Evolutionary conservation across 2,113 vertebrate species (phyloP), one percentile per base, ranked within the genome.

Genomic region (Gobio gobio): DNA sequence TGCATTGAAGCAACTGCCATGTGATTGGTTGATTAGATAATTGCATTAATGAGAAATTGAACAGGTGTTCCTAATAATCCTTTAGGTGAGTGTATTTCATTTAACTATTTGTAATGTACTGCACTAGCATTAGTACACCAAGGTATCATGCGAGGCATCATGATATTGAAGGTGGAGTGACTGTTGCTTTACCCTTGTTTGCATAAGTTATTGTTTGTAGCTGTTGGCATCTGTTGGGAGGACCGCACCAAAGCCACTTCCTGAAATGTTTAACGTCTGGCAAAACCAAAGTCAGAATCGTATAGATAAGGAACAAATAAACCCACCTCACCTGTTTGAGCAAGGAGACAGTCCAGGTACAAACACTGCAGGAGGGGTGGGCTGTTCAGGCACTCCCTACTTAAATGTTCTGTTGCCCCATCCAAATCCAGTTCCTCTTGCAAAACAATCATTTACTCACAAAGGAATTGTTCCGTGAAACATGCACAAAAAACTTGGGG

Each of bases 261-360:
- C 88, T 86, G 76, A 84, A 89, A 90, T 70, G 45, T 77, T 85
- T 84, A 85, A 90, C 58, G 83, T 86, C 87, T 80, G 78, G 56
- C 63, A 72, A 83, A 82, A 72, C 80, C 64, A 77, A 84, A 64
- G 47, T 59, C 43, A 76, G 59, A 64, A 83, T 73, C 29, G 47
- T 29, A n/a, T n/a, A 87, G 88, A 90, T 88, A 88, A 86, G 82
- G 10, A 87, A 51, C 68, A 85, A 61, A 83, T 81, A 86, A 54
- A 68, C 36, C 16, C 78, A 64, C 40, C 56, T 43, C 16, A 75
- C 59, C 84, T 85, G 85, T 77, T 83, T 78, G 47, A 45, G 79
- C 45, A 85, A 61, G 12, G 24, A 83, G 33, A 78, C 78, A 73
- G 68, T 64, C 29, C 36, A 36, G n/a, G 66, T 59, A 47, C n/a